Evolutionary conservation across 2,113 vertebrate genomes (phyloP).

Genomic region (Ochotona curzoniae): DNA sequence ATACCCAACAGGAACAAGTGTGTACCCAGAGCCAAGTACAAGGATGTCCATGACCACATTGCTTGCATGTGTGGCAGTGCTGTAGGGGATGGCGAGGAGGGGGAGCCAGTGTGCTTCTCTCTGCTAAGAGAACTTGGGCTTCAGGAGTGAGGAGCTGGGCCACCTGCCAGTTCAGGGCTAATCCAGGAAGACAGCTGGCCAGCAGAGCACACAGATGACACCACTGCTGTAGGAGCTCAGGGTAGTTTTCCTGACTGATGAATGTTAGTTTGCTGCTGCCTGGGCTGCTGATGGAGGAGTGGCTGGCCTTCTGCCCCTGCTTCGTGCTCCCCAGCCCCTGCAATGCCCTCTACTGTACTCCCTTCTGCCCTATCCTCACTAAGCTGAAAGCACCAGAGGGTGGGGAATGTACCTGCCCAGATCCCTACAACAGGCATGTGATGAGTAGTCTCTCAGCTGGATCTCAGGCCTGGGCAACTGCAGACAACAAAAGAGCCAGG

Average conservation of each 20-base stretch:
- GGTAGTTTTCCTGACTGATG: background rate
- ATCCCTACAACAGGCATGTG: background rate
- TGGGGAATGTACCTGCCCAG: background rate
- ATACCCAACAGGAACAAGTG: accelerated
- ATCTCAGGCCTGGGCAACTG: background rate
- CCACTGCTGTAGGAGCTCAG: background rate
- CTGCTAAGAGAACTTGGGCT: background rate
- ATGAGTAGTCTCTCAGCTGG: background rate
- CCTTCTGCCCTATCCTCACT: background rate
- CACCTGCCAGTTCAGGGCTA: background rate
- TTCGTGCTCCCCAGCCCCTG: background rate
- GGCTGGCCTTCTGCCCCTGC: background rate
- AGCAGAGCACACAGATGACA: background rate
- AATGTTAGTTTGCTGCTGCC: background rate
- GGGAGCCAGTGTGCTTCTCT: background rate
- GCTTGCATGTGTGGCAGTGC: background rate
- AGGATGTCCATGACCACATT: background rate
- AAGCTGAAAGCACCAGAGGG: background rate
- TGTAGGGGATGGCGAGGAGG: background rate
- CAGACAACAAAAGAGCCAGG: background rate
- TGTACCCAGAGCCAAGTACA: background rate
- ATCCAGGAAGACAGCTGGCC: constrained; percentile 33
- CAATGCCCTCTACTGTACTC: accelerated
- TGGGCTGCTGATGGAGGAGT: background rate
- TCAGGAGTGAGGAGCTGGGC: background rate